Conservation (phyloP, 2,113 vertebrate species). For the Rhynchopsitta pachyrhyncha region DNA sequence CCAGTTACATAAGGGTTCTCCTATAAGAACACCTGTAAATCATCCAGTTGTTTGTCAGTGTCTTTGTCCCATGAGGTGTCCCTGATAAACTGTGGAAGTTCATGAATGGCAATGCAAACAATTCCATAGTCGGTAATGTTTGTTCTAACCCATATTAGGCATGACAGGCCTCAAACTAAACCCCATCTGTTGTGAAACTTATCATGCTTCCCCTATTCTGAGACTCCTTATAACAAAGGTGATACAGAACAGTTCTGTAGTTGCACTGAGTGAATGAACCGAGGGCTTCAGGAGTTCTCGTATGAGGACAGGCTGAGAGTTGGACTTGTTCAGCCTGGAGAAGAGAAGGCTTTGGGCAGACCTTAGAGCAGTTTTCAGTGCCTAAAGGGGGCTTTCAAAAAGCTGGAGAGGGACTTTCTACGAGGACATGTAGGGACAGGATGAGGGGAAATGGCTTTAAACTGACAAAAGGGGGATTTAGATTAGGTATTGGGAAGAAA, state of each 20-base stretch:
- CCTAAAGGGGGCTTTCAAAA: no score
- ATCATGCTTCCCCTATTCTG: background rate
- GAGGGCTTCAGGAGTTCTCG: background rate
- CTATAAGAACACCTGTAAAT: slow-evolving; percentile 4
- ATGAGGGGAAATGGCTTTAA: background rate
- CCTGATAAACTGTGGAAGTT: background rate
- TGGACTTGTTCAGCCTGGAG: background rate
- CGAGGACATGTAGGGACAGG: background rate
- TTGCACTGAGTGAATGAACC: background rate
- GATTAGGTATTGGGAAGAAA: background rate
- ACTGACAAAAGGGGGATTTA: background rate
- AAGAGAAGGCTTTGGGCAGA: background rate
- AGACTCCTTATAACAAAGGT: background rate
- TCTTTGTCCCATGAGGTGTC: background rate
- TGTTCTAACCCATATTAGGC: background rate
- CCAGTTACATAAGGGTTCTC: background rate
- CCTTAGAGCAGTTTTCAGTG: no score
- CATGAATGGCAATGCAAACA: background rate
- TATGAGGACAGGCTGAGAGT: background rate
- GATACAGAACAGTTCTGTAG: background rate
- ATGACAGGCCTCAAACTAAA: background rate
- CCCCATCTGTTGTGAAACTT: background rate
- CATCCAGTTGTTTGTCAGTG: background rate
- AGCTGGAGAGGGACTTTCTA: background rate
- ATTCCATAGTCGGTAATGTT: slow-evolving; percentile 53